A percentile compares a stretch with the other conserved stretches of the same genome.
These are phyloP conservation scores for Axis porcinus DNA, from an alignment of 2,113 vertebrate genomes.

Conservation along the genomic window DNA sequence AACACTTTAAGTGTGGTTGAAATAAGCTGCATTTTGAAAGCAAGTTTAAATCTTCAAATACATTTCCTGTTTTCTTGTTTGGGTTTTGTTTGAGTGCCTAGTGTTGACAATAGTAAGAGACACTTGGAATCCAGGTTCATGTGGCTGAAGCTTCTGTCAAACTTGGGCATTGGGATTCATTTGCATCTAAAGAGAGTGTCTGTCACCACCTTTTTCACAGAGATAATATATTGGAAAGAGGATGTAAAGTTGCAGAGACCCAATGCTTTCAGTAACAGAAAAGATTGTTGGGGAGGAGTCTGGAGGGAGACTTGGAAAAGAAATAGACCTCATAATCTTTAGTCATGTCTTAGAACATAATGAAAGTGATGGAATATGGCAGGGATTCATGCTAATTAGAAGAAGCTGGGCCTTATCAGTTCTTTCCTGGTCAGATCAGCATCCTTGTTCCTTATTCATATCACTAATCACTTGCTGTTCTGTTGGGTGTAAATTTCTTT, in stretches of 20 bases:
- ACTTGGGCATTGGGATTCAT: slow-evolving; percentile 65
- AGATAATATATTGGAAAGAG: slow-evolving; percentile 77
- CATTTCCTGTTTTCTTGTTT: slow-evolving; percentile 25
- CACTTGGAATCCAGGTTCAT: slow-evolving; percentile 43
- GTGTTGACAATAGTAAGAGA: slow-evolving; percentile 34
- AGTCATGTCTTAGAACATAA: slow-evolving; percentile 77
- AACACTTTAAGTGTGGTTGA: not conserved
- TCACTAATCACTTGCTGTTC: slow-evolving; percentile 76
- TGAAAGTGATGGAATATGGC: slow-evolving; percentile 74
- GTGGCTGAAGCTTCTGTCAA: slow-evolving; percentile 61
- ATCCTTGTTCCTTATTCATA: slow-evolving; percentile 76
- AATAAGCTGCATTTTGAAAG: not conserved
- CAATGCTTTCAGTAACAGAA: slow-evolving; percentile 66
- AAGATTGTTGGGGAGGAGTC: slow-evolving; percentile 9
- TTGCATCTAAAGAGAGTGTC: slow-evolving; percentile 75
- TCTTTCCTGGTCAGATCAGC: slow-evolving; percentile 74
- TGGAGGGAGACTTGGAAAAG: slow-evolving; percentile 67
- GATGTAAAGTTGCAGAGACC: slow-evolving; percentile 76
- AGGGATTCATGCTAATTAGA: slow-evolving; percentile 75
- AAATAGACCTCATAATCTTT: slow-evolving; percentile 75
- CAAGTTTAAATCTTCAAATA: not conserved
- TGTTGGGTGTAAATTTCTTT: slow-evolving; percentile 77
- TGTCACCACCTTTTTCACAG: slow-evolving; percentile 78
- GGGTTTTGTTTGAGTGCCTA: slow-evolving; percentile 29
- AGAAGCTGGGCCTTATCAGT: slow-evolving; percentile 80